phyloP scores from a whole-genome alignment of 2,888 invertebrate species.

The Chaitophorus viminalis region DNA sequence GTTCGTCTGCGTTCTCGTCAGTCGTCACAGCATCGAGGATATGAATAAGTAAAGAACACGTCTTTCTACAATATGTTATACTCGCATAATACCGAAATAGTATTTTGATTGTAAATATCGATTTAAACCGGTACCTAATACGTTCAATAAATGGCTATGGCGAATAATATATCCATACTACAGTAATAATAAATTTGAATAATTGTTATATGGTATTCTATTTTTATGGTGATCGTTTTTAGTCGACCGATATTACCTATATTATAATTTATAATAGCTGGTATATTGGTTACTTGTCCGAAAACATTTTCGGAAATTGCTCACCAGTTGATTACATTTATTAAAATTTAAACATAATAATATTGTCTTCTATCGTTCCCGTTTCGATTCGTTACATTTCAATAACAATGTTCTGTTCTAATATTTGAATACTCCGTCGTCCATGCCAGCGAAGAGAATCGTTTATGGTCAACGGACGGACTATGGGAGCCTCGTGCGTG shows the following conservation, averaged over 20 bases:
- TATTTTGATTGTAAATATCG: not conserved
- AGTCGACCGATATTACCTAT: not conserved
- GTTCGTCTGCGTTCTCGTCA: slow-evolving; percentile 32
- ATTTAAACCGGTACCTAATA: not conserved
- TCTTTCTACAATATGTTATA: not conserved
- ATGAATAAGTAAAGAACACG: not conserved
- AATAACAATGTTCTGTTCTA: slow-evolving; percentile 2
- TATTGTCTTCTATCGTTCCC: not conserved
- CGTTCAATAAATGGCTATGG: not conserved
- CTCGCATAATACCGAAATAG: not conserved
- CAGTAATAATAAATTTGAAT: not conserved
- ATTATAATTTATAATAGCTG: too few relatives aligned
- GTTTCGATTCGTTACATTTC: slow-evolving; percentile 24
- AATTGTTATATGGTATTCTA: not conserved
- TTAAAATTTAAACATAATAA: not conserved
- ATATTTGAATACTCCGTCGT: slow-evolving; percentile 30
- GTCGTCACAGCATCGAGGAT: not conserved
- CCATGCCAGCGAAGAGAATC: slow-evolving; percentile 43
- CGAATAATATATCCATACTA: not conserved
- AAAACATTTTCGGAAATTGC: not conserved
- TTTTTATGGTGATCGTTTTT: not conserved
- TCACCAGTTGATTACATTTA: not conserved
- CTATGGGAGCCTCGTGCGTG: slow-evolving; percentile 50
- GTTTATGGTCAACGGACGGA: slow-evolving; percentile 57
- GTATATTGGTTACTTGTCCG: too few relatives aligned